These are phyloP conservation scores for Limenitis camilla DNA, from an alignment of 2,888 invertebrate genomes.

Conservation along the genomic window DNA sequence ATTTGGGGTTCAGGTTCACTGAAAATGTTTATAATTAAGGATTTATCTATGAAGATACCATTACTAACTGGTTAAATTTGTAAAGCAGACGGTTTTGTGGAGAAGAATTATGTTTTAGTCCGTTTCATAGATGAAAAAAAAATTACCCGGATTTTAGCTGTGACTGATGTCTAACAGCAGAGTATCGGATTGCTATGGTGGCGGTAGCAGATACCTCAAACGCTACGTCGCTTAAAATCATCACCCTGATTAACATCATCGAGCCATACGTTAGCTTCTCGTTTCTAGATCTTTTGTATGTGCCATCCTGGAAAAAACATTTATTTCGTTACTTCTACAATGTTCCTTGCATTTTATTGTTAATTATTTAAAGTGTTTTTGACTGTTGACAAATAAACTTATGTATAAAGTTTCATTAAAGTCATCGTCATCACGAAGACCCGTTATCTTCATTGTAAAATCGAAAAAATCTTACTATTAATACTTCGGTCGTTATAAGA, in stretches of 20 bases:
- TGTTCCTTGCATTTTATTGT: neutral
- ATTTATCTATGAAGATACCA: no score
- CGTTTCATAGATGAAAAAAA: no score
- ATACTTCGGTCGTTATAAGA: neutral
- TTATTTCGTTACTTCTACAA: no score
- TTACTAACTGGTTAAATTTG: neutral
- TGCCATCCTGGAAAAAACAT: conserved; percentile 78
- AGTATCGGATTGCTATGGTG: conserved; percentile 92
- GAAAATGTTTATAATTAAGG: neutral
- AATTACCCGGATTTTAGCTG: conserved; percentile 83
- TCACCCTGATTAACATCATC: conserved; percentile 93
- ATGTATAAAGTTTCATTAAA: no score
- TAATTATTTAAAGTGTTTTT: neutral
- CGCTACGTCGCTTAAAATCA: conserved; percentile 84
- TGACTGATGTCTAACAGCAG: conserved; percentile 91
- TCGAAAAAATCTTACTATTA: neutral
- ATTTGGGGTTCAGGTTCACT: conserved; percentile 90
- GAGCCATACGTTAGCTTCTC: conserved; percentile 87
- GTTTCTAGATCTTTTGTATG: conserved; percentile 85
- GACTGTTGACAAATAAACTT: no score
- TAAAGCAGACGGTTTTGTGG: no score
- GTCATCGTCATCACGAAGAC: no score
- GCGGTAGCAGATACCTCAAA: conserved; percentile 84
- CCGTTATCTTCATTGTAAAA: neutral
- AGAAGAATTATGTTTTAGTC: no score